These are phyloP conservation scores for Chirona hameri DNA, from an alignment of 2,888 invertebrate genomes.

Conservation along the genomic window DNA sequence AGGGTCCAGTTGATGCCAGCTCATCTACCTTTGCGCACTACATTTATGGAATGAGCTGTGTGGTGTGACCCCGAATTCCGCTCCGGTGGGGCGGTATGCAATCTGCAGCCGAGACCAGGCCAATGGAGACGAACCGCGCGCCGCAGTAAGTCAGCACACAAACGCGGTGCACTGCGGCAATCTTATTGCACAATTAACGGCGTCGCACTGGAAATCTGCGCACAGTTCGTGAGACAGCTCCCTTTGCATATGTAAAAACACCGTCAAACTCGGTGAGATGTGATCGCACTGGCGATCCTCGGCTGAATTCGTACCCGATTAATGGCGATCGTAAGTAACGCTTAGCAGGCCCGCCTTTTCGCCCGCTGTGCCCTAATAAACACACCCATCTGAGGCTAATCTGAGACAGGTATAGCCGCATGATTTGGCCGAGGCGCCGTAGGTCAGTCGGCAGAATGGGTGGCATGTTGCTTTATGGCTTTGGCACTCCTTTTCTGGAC, in stretches of 20 bases:
- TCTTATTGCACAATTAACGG: not conserved
- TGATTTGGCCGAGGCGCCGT: not conserved
- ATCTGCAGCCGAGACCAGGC: not conserved
- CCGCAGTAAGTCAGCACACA: not conserved
- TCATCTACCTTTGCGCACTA: too few relatives aligned
- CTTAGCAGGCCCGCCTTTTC: not conserved
- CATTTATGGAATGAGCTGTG: too few relatives aligned
- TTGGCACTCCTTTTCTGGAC: not conserved
- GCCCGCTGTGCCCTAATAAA: not conserved
- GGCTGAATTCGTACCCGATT: not conserved
- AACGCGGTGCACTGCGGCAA: not conserved
- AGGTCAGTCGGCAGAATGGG: not conserved
- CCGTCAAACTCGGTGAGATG: not conserved
- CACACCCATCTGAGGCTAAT: not conserved
- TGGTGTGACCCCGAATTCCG: too few relatives aligned
- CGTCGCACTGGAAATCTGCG: not conserved
- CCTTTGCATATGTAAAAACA: conserved; percentile 28
- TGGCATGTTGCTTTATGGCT: not conserved
- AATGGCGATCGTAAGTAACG: conserved; percentile 2
- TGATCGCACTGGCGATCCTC: not conserved
- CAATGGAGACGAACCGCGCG: not conserved
- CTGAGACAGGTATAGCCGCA: not conserved
- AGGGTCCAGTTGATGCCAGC: too few relatives aligned
- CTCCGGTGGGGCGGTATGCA: too few relatives aligned
- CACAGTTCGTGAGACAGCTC: not conserved